Percentiles rank a stretch among this genome's conserved stretches.
These are phyloP conservation scores for Sebastes hubbsi DNA, from an alignment of 2,797 vertebrate genomes.

Conservation along the genomic window DNA sequence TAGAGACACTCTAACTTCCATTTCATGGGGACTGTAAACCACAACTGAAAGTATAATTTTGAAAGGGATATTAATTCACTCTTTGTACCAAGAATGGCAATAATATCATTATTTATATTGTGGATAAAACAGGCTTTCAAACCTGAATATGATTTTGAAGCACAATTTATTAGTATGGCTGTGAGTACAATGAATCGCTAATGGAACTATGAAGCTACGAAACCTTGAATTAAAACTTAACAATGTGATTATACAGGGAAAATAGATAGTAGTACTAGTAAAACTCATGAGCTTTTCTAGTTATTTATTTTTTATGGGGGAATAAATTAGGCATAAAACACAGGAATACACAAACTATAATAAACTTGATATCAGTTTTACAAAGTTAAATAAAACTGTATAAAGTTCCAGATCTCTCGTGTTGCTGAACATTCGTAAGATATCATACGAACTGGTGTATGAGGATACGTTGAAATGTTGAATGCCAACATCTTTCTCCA, in stretches of 20 bases:
- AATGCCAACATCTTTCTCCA: not conserved
- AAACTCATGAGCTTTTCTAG: not conserved
- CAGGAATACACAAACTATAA: too few relatives aligned
- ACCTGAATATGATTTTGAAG: not conserved
- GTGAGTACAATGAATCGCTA: not conserved
- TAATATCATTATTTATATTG: not conserved
- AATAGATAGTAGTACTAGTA: not conserved
- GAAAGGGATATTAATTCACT: constrained; percentile 1
- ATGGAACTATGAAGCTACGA: not conserved
- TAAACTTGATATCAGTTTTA: too few relatives aligned
- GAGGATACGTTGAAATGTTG: not conserved
- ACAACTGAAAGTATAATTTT: not conserved
- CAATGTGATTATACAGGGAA: not conserved
- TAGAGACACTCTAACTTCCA: too few relatives aligned
- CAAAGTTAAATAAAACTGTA: not conserved
- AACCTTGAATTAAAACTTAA: not conserved
- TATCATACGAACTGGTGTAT: not conserved
- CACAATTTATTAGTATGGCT: not conserved
- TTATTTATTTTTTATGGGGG: not conserved
- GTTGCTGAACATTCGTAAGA: not conserved
- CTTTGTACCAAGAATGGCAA: not conserved
- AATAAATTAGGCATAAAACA: not conserved
- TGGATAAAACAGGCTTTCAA: not conserved
- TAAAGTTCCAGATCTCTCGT: not conserved
- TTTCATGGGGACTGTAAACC: not conserved